Percentiles rank a stretch among this genome's conserved stretches.
These are phyloP conservation scores for Pardosa pseudoannulata DNA, from an alignment of 2,888 invertebrate genomes.

Conservation along the genomic window DNA sequence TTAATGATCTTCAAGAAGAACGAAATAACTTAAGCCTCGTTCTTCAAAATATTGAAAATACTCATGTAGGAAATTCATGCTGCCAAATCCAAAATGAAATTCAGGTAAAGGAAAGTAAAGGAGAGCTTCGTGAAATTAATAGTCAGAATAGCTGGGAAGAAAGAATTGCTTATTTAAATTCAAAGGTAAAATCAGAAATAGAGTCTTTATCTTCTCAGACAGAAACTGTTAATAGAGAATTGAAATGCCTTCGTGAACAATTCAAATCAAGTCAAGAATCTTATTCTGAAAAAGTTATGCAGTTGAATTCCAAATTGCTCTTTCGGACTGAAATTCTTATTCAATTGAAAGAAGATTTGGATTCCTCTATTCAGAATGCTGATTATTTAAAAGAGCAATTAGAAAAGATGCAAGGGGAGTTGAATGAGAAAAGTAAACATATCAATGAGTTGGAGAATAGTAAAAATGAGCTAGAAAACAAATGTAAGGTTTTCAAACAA, in stretches of 20 bases:
- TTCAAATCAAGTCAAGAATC: slow-evolving; percentile 73
- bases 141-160: background rate
- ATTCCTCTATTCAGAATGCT: slow-evolving; percentile 31
- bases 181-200: slow-evolving; percentile 52
- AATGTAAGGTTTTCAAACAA: slow-evolving; percentile 33
- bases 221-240: slow-evolving; percentile 41
- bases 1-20: slow-evolving; percentile 53
- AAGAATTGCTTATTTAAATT: slow-evolving; percentile 43
- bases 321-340: slow-evolving; percentile 43
- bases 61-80: background rate
- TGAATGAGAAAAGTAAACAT: slow-evolving; percentile 18
- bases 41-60: slow-evolving; percentile 44
- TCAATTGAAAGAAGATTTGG: slow-evolving; percentile 42
- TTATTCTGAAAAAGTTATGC: slow-evolving; percentile 72
- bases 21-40: slow-evolving; percentile 59
- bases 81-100: background rate
- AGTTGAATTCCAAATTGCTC: slow-evolving; percentile 56
- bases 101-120: background rate
- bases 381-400: slow-evolving; percentile 30
- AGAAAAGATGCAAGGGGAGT: slow-evolving; percentile 13
- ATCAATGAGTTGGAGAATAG: slow-evolving; percentile 13
- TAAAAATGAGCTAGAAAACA: slow-evolving; percentile 48
- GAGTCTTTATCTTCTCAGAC: slow-evolving; percentile 37
- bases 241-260: slow-evolving; percentile 75
- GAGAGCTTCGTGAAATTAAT: background rate